phyloP scores from a whole-genome alignment of 1,140 invertebrate species.

The Bicyclus anynana region DNA sequence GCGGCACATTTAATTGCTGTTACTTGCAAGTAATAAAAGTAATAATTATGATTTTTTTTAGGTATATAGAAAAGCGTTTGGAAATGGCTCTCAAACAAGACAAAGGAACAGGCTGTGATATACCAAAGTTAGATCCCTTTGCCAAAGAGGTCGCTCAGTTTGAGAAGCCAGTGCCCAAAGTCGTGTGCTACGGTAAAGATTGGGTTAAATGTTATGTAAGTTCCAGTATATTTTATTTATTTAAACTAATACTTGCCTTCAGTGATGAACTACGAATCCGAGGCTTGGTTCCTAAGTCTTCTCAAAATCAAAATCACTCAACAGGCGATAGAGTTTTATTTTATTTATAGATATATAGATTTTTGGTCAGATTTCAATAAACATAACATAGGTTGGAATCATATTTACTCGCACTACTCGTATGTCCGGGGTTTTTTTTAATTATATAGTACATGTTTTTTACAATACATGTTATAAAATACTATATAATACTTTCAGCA shows the following conservation, averaged over 20 bases:
- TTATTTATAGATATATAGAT: too few relatives aligned
- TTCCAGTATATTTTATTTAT: constrained; percentile 1
- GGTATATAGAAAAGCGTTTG: constrained; percentile 50
- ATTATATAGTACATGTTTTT: too few relatives aligned
- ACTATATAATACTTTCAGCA: constrained; percentile 33
- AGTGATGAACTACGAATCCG: too few relatives aligned
- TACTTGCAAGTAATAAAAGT: neutral
- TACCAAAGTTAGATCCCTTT: constrained; percentile 54
- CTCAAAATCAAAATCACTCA: too few relatives aligned
- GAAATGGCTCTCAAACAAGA: constrained; percentile 51
- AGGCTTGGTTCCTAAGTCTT: too few relatives aligned
- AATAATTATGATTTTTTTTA: constrained; percentile 17
- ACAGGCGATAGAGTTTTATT: too few relatives aligned
- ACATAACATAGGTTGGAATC: too few relatives aligned
- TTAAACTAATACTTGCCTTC: too few relatives aligned
- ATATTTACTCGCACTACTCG: too few relatives aligned
- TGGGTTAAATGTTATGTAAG: constrained; percentile 67
- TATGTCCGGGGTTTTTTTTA: too few relatives aligned
- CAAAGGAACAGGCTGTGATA: constrained; percentile 58
- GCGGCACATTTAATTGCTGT: neutral
- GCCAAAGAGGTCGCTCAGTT: constrained; percentile 50
- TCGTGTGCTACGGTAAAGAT: constrained; percentile 44
- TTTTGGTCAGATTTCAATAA: too few relatives aligned
- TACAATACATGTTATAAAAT: too few relatives aligned
- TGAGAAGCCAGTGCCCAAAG: constrained; percentile 38